A percentile compares a stretch with the other conserved stretches of the same genome.
phyloP scores from a whole-genome alignment of 2,797 vertebrate species.

The Ambastaia sidthimunki region DNA sequence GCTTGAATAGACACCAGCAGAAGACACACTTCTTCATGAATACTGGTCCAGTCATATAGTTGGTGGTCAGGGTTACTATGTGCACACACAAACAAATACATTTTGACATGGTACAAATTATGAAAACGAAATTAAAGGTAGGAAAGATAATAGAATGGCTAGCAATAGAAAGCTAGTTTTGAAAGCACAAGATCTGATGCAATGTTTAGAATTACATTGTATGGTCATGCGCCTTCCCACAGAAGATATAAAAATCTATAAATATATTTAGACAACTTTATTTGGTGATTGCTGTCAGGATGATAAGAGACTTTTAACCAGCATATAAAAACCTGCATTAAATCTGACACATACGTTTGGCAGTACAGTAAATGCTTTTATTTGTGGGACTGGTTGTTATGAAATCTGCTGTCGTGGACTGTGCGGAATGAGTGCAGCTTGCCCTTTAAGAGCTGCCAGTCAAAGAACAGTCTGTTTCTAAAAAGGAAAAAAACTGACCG shows the following conservation, averaged over 20 bases:
- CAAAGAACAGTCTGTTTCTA: not conserved
- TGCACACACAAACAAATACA: constrained; percentile 10
- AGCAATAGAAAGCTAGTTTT: too few species aligned
- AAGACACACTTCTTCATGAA: constrained; percentile 87
- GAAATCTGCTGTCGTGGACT: not conserved
- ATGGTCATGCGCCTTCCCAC: too few species aligned
- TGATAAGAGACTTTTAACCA: too few species aligned
- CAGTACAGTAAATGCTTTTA: not conserved
- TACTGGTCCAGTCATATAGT: constrained; percentile 84
- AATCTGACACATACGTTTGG: not conserved
- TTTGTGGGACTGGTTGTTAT: not conserved
- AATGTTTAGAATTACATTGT: too few species aligned
- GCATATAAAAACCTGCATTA: too few species aligned
- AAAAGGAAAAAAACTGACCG: constrained; percentile 12
- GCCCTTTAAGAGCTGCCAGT: constrained; percentile 4
- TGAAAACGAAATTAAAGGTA: not conserved
- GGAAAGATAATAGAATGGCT: too few species aligned
- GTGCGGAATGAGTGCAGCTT: not conserved
- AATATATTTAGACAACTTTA: too few species aligned
- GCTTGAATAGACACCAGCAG: constrained; percentile 82
- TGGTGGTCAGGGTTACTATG: constrained; percentile 83
- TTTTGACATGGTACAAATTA: not conserved
- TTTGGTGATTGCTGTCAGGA: too few species aligned
- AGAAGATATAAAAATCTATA: too few species aligned
- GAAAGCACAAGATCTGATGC: too few species aligned